A percentile compares a stretch with the other conserved stretches of the same genome.
These are phyloP conservation scores for Bombus superbus DNA, from an alignment of 1,140 invertebrate genomes.

Conservation along the genomic window DNA sequence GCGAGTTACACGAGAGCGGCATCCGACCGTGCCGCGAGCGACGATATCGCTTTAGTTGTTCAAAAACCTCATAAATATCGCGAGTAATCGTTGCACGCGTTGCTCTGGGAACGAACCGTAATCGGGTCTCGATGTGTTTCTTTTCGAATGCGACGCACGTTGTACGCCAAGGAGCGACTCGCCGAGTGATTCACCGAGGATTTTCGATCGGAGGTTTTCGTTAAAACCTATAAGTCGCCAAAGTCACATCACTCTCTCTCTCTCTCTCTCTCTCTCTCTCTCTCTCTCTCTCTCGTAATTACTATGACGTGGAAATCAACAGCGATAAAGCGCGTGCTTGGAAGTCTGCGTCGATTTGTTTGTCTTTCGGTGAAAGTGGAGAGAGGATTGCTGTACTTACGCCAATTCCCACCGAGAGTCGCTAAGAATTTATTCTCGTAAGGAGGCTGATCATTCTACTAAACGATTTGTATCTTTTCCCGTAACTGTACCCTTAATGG, in stretches of 20 bases:
- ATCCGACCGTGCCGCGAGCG: slow-evolving; percentile 56
- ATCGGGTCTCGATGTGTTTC: background rate
- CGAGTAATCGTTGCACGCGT: slow-evolving; percentile 26
- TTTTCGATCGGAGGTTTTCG: background rate
- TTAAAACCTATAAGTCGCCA: background rate
- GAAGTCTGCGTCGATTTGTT: background rate
- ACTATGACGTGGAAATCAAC: background rate
- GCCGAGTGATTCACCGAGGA: background rate
- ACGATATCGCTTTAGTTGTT: slow-evolving; percentile 17
- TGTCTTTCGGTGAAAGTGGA: background rate
- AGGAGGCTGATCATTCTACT: background rate
- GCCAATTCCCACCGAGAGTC: background rate
- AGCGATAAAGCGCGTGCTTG: background rate
- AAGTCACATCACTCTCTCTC: background rate
- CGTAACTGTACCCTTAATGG: background rate
- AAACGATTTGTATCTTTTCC: background rate
- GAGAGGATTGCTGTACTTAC: background rate
- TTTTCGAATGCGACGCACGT: background rate
- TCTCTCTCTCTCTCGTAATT: background rate
- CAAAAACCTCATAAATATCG: slow-evolving; percentile 22
- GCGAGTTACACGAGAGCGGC: slow-evolving; percentile 66
- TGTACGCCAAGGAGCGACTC: background rate
- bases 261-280: background rate
- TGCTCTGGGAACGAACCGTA: background rate
- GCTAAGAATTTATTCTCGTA: background rate